Base-by-base conservation (phyloP, 37 sponge, comb jelly and placozoan genomes). In the Lycopodina hypogea region DNA sequence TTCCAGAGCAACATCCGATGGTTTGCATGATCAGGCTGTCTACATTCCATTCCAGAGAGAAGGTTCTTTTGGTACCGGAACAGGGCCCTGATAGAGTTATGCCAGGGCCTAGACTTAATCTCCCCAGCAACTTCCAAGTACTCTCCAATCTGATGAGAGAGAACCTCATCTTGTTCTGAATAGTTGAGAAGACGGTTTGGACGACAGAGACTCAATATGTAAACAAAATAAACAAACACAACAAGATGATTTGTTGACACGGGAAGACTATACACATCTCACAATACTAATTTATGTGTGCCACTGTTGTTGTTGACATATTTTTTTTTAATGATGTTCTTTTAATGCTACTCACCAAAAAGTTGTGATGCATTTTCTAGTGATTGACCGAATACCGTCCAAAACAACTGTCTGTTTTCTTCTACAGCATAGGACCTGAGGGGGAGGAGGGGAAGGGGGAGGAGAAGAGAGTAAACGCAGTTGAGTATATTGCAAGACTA, bases 1-100 rank as follows among this genome's bases (percentile, higher is more conserved):
- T 71, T 86, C 96, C 96, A 95, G 39, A 95, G 61, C 74, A 90
- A 75, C 36, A 53, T 56, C 24, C 87, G 70, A 72, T 64, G 90
- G 83, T 93, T 95, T 60, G 68, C 60, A 33, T 89, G 78, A 71
- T 95, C 94, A 0, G 82, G 74, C n/a, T 76, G 76, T 58, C 90
- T 87, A 19, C 56, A 24, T 58, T 89, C 83, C 71, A 76, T 51
- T 37, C 71, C 76, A 68, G 23, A 23, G 24, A 60, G 15, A 29
- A 60, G 36, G 0, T n/a, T 29, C 39, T 32, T 41, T 55, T 34
- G 71, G 57, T 36, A 48, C 33, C 29, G 42, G 77, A 80, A 69
- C 56, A 80, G 70, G 21, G 48, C 56, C n/a, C 52, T 1, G 42
- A 72, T 58, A 39, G 85, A 85, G 1, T 32, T 6, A 56, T 62